Conservation (phyloP, 1,140 invertebrate species). For the Tribolium madens region DNA sequence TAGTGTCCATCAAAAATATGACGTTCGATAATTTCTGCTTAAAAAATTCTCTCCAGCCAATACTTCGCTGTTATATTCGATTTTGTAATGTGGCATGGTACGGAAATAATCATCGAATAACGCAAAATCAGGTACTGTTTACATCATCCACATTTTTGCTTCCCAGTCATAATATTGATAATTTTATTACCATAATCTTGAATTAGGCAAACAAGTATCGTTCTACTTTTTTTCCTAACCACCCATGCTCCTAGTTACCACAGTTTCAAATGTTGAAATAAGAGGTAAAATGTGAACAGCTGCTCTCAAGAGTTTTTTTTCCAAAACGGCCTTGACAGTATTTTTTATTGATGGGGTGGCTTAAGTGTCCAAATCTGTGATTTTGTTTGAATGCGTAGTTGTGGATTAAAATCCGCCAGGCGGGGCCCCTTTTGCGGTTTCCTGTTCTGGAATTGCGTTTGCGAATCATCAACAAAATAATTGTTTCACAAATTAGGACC, state of each 20-base stretch:
- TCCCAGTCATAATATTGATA: constrained; percentile 20
- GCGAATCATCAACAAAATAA: constrained; percentile 37
- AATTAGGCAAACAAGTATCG: neutral
- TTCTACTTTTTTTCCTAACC: too few species aligned
- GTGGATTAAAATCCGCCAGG: neutral
- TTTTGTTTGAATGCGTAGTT: constrained; percentile 3
- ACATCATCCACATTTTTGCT: constrained; percentile 22
- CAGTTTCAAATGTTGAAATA: neutral
- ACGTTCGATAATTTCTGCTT: constrained; percentile 7
- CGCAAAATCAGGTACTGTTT: constrained; percentile 35
- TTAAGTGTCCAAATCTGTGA: too few species aligned
- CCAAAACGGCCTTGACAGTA: too few species aligned
- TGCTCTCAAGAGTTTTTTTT: neutral
- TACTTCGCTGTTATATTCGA: neutral
- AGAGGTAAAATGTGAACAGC: neutral
- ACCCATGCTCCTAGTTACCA: neutral
- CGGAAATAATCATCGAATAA: constrained; percentile 4
- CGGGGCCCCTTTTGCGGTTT: constrained; percentile 27
- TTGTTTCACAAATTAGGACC: constrained; percentile 37
- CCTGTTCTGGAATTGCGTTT: constrained; percentile 18
- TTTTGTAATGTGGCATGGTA: constrained; percentile 5
- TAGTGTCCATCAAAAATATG: neutral
- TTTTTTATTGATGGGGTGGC: too few species aligned
- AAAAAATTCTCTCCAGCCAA: constrained; percentile 3
- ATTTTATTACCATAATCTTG: constrained; percentile 10